Conservation (phyloP, 1,140 invertebrate species). For the Diabrotica undecimpunctata region DNA sequence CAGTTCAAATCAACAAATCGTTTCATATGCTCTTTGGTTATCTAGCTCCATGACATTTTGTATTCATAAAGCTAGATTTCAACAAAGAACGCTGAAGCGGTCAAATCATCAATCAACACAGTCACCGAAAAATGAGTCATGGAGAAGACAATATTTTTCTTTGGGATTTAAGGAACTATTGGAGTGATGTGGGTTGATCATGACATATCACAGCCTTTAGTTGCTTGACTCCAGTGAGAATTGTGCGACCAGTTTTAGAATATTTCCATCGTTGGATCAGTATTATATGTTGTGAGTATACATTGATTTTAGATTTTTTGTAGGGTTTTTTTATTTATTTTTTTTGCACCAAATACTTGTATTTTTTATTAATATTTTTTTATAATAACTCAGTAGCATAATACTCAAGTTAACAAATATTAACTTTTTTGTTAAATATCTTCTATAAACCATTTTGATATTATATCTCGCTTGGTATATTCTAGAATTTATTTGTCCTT, state of each 20-base stretch:
- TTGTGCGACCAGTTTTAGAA: not conserved
- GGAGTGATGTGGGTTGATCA: slow-evolving; percentile 49
- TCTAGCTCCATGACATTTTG: slow-evolving; percentile 56
- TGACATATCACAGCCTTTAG: slow-evolving; percentile 56
- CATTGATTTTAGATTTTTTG: no score
- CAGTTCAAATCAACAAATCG: slow-evolving; percentile 1
- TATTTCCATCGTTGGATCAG: not conserved
- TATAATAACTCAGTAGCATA: no score
- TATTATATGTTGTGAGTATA: no score
- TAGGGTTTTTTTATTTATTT: no score
- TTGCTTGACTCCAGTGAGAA: slow-evolving; percentile 45
- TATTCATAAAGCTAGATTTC: slow-evolving; percentile 61
- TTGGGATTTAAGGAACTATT: slow-evolving; percentile 49
- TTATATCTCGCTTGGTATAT: no score
- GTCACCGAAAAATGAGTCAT: not conserved
- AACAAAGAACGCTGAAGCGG: slow-evolving; percentile 51
- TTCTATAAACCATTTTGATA: no score
- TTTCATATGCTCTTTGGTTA: slow-evolving; percentile 57
- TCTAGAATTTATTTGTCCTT: no score
- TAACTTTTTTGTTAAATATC: no score
- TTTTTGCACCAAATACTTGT: no score
- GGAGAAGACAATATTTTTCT: slow-evolving; percentile 1
- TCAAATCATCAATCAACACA: not conserved
- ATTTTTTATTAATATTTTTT: no score
- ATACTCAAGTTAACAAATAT: no score